Evolutionary conservation across 1,140 invertebrate genomes (phyloP).

Genomic region (Odontomachus brunneus): DNA sequence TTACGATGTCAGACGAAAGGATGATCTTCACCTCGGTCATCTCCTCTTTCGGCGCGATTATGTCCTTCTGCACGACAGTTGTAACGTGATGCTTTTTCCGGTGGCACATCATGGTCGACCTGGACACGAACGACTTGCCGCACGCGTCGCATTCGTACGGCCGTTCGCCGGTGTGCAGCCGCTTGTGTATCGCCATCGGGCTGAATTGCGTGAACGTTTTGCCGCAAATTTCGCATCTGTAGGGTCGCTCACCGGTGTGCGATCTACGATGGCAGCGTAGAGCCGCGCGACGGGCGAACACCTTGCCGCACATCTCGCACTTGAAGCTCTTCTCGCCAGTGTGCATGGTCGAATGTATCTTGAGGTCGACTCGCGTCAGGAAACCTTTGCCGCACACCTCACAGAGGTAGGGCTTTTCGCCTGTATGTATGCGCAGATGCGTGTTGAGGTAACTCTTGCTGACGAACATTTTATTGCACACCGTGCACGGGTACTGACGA

Average conservation of each 20-base stretch:
- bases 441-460: slow-evolving; percentile 92
- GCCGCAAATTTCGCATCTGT: slow-evolving; percentile 87
- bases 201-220: slow-evolving; percentile 89
- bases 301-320: slow-evolving; percentile 89
- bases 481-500: slow-evolving; percentile 88
- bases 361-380: slow-evolving; percentile 87
- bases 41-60: slow-evolving; percentile 64
- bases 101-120: slow-evolving; percentile 88
- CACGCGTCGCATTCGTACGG: slow-evolving; percentile 93
- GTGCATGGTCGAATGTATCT: slow-evolving; percentile 89
- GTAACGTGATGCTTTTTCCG: slow-evolving; percentile 85
- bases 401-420: slow-evolving; percentile 91
- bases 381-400: slow-evolving; percentile 90
- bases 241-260: slow-evolving; percentile 90
- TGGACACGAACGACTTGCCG: slow-evolving; percentile 87
- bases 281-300: slow-evolving; percentile 90
- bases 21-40: slow-evolving; percentile 58
- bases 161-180: slow-evolving; percentile 91
- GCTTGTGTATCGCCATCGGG: slow-evolving; percentile 88
- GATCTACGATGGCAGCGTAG: slow-evolving; percentile 89
- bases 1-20: slow-evolving; percentile 62
- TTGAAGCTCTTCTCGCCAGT: slow-evolving; percentile 90
- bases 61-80: slow-evolving; percentile 75
- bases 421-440: slow-evolving; percentile 95
- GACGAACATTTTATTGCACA: slow-evolving; percentile 90